Base-by-base conservation (phyloP, 2,888 invertebrate genomes). In the Smittia sp. region DNA sequence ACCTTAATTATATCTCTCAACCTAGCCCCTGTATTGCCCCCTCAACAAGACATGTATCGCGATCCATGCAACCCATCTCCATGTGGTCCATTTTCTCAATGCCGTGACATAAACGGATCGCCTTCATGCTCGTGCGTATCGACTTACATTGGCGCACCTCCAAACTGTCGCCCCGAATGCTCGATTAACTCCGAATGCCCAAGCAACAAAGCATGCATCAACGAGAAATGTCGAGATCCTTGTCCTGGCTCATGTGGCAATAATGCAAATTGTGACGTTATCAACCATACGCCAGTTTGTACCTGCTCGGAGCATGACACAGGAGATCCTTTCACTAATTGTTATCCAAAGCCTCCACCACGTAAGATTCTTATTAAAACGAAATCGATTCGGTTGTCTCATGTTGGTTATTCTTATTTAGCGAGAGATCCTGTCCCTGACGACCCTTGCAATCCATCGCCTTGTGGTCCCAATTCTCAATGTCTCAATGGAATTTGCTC, bases 161-260 rank as follows among this genome's bases (percentile, higher is more conserved):
- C 91, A 20, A 86, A 87, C 52, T 91, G 91, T 78, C 84, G 90
- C 76, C 91, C 91, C 3, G 90, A 91, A 81, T 92, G 91, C n/a
- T 79, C 84, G 87, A 86, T 88, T 1, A 90, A 89, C 77, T 86
- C 90, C 0, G 92, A 92, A 79, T 93, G 93, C 80, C 82, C 88
- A 38, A 83, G 85, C 75, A 87, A 89, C 78, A 84, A 86, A 80
- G 90, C 91, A 1, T 92, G 92, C 77, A 87, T 88, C 74, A 90
- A 90, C 79, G 88, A 89, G 76, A 90, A 90, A 82, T 93, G 93
- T 79, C 86, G 86, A 75, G 88, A 92, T 80, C 92, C 92, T n/a
- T 93, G 92, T 92, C 85, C 87, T 78, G 91, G 90, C 52, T 20
- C 83, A 84, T 78, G 83, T 78, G 92, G 91, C 63, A 79, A 85